Conservation (phyloP, 2,113 vertebrate genomes). For the Trachemys scripta region DNA sequence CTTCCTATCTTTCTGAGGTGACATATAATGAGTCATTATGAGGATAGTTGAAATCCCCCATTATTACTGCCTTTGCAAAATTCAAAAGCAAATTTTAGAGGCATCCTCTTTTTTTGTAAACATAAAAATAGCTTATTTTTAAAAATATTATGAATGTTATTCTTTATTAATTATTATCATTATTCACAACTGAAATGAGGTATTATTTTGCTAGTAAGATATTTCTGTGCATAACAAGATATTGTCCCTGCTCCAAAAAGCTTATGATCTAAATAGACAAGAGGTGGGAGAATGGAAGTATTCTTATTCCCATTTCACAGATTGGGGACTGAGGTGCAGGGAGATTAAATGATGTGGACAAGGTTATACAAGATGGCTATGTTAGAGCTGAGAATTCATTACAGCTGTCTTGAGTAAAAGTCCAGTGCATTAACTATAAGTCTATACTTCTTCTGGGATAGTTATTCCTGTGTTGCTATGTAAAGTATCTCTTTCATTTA, state of each 20-base stretch:
- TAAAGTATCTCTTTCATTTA: slow-evolving; percentile 51
- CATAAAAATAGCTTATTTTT: neutral
- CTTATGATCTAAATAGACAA: neutral
- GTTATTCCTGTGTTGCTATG: neutral
- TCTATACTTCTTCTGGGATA: neutral
- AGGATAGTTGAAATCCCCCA: neutral
- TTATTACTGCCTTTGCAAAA: neutral
- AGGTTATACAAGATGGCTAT: neutral
- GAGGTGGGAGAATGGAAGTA: neutral
- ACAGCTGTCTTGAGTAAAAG: neutral
- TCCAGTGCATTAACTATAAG: neutral
- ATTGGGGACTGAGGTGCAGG: neutral
- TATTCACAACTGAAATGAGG: neutral
- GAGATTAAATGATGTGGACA: rapidly evolving
- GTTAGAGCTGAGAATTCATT: neutral
- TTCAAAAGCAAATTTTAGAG: neutral
- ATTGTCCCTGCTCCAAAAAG: neutral
- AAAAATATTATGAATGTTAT: neutral
- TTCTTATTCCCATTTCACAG: rapidly evolving
- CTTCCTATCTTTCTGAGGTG: neutral
- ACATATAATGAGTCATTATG: neutral
- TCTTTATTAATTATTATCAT: neutral
- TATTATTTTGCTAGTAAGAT: neutral
- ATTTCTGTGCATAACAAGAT: neutral
- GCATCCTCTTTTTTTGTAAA: neutral